Percentiles rank a stretch among this genome's conserved stretches.
Evolutionary conservation across 2,888 invertebrate genomes (phyloP).

Genomic region (Rambutsinella grinnellia): DNA sequence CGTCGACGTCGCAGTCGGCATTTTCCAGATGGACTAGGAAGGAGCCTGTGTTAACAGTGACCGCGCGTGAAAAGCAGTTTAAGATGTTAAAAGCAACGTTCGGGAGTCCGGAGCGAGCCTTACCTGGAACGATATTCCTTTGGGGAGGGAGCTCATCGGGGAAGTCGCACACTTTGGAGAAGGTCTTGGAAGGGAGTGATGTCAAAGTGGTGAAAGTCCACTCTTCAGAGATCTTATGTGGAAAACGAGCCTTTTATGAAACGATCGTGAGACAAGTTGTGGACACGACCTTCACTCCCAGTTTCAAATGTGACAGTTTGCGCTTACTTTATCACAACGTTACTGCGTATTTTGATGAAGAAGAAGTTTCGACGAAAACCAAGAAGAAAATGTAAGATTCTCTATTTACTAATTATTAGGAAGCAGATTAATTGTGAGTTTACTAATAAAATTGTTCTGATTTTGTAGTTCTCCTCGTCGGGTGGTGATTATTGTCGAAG

Average conservation of each 20-base stretch:
- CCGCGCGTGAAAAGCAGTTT: not conserved
- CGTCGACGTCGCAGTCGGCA: too few relatives aligned
- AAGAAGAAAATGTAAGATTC: not conserved
- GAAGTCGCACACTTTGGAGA: conserved; percentile 41
- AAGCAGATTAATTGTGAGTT: not conserved
- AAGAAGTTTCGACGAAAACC: too few relatives aligned
- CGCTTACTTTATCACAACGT: conserved; percentile 25
- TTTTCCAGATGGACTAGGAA: too few relatives aligned
- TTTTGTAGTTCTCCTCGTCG: conserved; percentile 5
- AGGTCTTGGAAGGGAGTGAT: conserved; percentile 11
- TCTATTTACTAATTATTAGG: not conserved
- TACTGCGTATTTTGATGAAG: not conserved
- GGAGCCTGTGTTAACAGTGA: too few relatives aligned
- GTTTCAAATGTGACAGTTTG: conserved; percentile 26
- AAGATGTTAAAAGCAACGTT: not conserved
- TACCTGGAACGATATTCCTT: conserved; percentile 45
- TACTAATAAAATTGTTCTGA: not conserved
- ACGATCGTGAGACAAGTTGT: conserved; percentile 48
- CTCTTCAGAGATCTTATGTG: conserved; percentile 47
- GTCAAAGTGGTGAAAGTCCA: conserved; percentile 23
- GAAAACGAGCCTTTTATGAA: conserved; percentile 53
- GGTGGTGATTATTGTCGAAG: conserved; percentile 41
- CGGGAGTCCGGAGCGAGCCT: not conserved
- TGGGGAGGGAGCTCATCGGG: conserved; percentile 49
- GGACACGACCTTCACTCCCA: not conserved